Conservation (phyloP, 2,797 vertebrate genomes). For the Cygnus olor region DNA sequence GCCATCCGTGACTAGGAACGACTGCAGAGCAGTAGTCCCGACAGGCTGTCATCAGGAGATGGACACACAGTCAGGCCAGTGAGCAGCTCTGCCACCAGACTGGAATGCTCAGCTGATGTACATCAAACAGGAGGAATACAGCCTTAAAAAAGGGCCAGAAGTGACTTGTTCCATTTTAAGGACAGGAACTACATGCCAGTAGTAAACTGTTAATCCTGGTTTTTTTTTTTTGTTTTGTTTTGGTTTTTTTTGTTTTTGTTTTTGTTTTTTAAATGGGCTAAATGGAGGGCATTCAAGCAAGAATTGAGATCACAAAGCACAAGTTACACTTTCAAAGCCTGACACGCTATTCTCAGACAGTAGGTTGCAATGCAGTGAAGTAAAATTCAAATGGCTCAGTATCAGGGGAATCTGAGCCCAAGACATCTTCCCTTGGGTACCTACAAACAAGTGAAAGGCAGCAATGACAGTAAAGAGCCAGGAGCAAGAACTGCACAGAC, state of each 20-base stretch:
- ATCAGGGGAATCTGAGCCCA: slow-evolving; percentile 9
- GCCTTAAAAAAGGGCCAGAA: neutral
- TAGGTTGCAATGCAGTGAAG: neutral
- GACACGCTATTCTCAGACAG: neutral
- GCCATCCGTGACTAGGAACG: neutral
- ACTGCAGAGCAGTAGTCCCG: neutral
- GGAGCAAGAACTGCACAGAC: slow-evolving; percentile 42
- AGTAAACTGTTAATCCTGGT: neutral
- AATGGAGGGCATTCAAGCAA: slow-evolving; percentile 12
- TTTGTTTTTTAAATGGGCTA: neutral
- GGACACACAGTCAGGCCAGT: neutral
- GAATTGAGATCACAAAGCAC: neutral
- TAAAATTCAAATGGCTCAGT: slow-evolving; percentile 43
- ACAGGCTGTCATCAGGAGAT: neutral
- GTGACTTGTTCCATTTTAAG: neutral
- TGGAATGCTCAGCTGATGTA: neutral
- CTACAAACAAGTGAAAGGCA: slow-evolving; percentile 6
- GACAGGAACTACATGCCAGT: neutral
- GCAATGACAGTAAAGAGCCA: slow-evolving; percentile 45
- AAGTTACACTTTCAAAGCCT: neutral
- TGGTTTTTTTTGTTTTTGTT: too few species aligned
- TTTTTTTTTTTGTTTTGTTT: neutral
- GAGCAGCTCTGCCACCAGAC: neutral
- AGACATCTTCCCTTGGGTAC: slow-evolving; percentile 40
- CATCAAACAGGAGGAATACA: neutral